Conservation (phyloP, 2,888 invertebrate species). For the Pyrochroa serraticornis region DNA sequence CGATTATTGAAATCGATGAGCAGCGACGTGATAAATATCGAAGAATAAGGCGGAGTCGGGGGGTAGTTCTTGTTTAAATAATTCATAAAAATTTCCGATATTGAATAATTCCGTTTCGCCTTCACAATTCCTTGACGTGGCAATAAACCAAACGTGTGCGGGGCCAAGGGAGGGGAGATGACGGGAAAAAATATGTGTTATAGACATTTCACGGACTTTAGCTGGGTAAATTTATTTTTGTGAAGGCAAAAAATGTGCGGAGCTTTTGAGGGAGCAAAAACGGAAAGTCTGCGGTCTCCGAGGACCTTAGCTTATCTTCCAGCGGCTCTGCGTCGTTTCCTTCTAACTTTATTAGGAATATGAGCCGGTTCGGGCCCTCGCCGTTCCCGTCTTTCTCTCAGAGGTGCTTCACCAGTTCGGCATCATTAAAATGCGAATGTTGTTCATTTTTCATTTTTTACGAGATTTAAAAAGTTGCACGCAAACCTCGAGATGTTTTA, state of each 20-base stretch:
- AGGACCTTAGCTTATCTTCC: constrained; percentile 42
- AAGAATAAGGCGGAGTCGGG: constrained; percentile 1
- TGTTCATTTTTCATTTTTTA: constrained; percentile 48
- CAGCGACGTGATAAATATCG: constrained; percentile 9
- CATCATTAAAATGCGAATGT: constrained; percentile 47
- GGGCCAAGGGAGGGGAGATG: constrained; percentile 3
- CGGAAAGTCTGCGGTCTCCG: constrained; percentile 37
- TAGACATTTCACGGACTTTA: constrained; percentile 46
- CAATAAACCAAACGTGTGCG: constrained; percentile 23
- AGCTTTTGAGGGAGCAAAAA: constrained; percentile 33
- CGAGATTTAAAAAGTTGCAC: constrained; percentile 45
- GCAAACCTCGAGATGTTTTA: constrained; percentile 37
- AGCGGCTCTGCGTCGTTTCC: constrained; percentile 38
- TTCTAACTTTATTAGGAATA: constrained; percentile 44
- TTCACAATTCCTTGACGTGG: constrained; percentile 27
- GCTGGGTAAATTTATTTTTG: constrained; percentile 43
- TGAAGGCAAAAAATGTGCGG: constrained; percentile 25
- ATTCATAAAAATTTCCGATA: constrained; percentile 27
- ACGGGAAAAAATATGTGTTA: constrained; percentile 39
- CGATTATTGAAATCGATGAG: background rate
- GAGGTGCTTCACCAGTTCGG: constrained; percentile 40
- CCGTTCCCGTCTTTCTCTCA: constrained; percentile 22
- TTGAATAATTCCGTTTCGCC: constrained; percentile 25
- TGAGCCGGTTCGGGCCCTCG: constrained; percentile 24
- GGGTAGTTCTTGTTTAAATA: constrained; percentile 23